Percentiles rank a stretch among this genome's conserved stretches.
phyloP scores from a whole-genome alignment of 2,888 invertebrate genomes.

The Bombyx huttoni region DNA sequence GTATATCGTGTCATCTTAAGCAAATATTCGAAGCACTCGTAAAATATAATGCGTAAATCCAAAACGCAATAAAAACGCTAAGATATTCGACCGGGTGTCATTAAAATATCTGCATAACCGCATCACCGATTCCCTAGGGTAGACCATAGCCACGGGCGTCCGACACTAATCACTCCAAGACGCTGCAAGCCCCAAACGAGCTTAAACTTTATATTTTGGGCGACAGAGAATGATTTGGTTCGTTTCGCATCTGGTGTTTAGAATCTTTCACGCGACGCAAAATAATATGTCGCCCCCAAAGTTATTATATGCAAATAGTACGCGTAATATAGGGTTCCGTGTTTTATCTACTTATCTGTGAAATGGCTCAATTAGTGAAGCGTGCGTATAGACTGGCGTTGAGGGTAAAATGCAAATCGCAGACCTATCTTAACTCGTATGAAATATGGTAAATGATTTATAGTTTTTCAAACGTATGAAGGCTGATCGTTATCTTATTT shows the following conservation, averaged over 20 bases:
- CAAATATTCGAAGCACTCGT: background rate
- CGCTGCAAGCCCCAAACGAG: too few species aligned
- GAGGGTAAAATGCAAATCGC: conserved; percentile 25
- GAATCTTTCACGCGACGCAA: conserved; percentile 9
- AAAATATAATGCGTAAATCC: background rate
- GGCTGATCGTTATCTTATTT: background rate
- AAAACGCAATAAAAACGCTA: conserved; percentile 8
- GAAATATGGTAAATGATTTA: conserved; percentile 67
- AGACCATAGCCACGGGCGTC: background rate
- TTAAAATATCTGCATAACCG: conserved; percentile 60
- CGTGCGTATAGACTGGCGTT: conserved; percentile 22
- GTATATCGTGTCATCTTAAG: background rate
- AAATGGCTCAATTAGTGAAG: conserved; percentile 67
- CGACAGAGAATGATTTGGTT: too few species aligned
- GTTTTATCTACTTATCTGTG: conserved; percentile 72
- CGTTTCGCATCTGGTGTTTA: conserved; percentile 1
- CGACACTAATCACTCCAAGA: fast-evolving
- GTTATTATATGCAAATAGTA: conserved; percentile 70
- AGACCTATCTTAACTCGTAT: conserved; percentile 36
- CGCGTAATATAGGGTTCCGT: conserved; percentile 66
- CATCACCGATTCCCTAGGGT: conserved; percentile 12
- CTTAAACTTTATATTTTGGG: too few species aligned
- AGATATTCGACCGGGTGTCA: conserved; percentile 27
- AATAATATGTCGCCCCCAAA: conserved; percentile 46
- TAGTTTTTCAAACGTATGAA: conserved; percentile 20